These are phyloP conservation scores for Cherax quadricarinatus DNA, from an alignment of 1,140 invertebrate genomes.

Conservation along the genomic window DNA sequence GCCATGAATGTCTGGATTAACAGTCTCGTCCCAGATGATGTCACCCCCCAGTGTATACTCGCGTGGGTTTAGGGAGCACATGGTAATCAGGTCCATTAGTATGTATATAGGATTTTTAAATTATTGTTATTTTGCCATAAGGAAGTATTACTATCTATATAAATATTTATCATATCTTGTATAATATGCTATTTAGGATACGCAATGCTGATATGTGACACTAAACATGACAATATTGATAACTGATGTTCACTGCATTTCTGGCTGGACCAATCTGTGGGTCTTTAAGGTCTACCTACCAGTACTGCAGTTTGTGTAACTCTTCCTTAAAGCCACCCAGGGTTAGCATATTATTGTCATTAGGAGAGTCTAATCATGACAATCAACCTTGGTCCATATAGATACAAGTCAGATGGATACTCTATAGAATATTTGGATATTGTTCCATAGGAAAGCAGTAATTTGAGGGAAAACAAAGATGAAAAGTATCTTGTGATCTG, in stretches of 20 bases:
- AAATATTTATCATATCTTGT: conserved; percentile 69
- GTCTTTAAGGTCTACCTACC: conserved; percentile 49
- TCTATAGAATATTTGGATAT: conserved; percentile 13
- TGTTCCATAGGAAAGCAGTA: conserved; percentile 26
- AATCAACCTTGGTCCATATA: conserved; percentile 68
- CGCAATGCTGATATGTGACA: conserved; percentile 67
- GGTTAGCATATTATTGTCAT: conserved; percentile 60
- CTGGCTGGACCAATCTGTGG: conserved; percentile 62
- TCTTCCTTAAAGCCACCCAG: conserved; percentile 60
- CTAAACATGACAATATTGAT: conserved; percentile 66
- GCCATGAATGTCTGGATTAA: neutral
- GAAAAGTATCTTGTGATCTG: conserved; percentile 39
- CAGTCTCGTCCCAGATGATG: conserved; percentile 32
- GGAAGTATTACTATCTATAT: conserved; percentile 70
- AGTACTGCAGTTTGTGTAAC: conserved; percentile 53
- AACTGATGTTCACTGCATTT: conserved; percentile 51
- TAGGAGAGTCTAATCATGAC: conserved; percentile 63
- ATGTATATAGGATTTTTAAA: conserved; percentile 71
- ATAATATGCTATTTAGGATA: conserved; percentile 70
- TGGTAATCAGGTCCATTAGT: conserved; percentile 66
- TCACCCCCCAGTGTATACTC: conserved; percentile 65
- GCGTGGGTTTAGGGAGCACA: conserved; percentile 67
- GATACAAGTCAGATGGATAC: conserved; percentile 47
- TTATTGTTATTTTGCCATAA: conserved; percentile 72
- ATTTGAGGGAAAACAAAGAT: conserved; percentile 4